Evolutionary conservation across 2,888 invertebrate genomes (phyloP).

Genomic region (Rhodophaea formosa): DNA sequence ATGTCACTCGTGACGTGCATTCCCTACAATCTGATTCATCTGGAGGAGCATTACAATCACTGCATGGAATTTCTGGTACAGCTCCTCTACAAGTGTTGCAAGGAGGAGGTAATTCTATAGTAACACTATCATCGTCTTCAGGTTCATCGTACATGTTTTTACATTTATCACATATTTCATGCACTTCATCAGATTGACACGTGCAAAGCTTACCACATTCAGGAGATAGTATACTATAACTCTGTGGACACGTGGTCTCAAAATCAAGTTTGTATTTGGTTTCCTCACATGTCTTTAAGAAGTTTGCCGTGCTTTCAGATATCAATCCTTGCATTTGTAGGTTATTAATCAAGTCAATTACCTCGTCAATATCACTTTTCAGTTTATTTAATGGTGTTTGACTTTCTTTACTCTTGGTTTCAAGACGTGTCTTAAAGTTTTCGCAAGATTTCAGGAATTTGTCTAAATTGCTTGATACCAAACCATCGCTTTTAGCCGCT

Average conservation of each 20-base stretch:
- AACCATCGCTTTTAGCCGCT: constrained; percentile 36
- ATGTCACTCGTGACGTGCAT: background rate
- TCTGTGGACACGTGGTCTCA: background rate
- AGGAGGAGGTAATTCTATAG: constrained; percentile 18
- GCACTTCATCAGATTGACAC: constrained; percentile 13
- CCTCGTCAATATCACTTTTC: constrained; percentile 34
- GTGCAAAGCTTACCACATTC: background rate
- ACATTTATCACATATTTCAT: constrained; percentile 17
- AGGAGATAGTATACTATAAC: constrained; percentile 1
- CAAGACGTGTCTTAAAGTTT: constrained; percentile 35
- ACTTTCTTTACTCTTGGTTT: constrained; percentile 19
- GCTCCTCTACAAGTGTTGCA: constrained; percentile 26
- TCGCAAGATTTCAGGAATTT: constrained; percentile 43
- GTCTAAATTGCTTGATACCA: constrained; percentile 37
- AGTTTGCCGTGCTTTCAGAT: constrained; percentile 35
- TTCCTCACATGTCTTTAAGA: constrained; percentile 36
- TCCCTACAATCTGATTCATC: background rate
- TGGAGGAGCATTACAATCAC: background rate
- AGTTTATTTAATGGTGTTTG: constrained; percentile 31
- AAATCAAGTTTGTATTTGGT: constrained; percentile 26
- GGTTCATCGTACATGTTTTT: constrained; percentile 3
- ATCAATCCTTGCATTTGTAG: constrained; percentile 36
- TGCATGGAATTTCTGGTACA: background rate
- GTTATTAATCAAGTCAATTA: constrained; percentile 36
- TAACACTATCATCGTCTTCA: background rate